Percentiles rank a stretch among this genome's conserved stretches.
These are phyloP conservation scores for Psammodynastes pulverulentus DNA, from an alignment of 2,113 vertebrate species.

Conservation along the genomic window DNA sequence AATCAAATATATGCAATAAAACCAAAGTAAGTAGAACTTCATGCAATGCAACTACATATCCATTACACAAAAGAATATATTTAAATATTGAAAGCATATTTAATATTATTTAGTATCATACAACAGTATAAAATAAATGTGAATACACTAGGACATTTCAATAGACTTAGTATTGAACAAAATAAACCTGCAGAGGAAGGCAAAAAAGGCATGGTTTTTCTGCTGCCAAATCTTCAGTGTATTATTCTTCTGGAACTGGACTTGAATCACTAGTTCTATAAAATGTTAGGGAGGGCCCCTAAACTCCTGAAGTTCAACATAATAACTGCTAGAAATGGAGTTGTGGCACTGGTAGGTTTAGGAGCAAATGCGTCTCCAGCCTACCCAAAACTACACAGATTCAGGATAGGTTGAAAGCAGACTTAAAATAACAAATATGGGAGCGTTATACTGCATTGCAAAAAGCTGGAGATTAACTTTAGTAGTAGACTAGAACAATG, in stretches of 20 bases:
- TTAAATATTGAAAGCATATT: background rate
- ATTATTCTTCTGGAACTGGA: background rate
- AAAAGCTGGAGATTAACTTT: background rate
- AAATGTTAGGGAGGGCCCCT: too few species aligned
- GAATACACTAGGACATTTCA: background rate
- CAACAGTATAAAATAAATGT: background rate
- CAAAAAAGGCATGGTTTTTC: background rate
- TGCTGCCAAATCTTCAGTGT: background rate
- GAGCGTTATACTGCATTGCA: background rate
- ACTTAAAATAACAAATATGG: background rate
- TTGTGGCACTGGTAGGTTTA: background rate
- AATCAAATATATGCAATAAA: background rate
- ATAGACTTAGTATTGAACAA: background rate
- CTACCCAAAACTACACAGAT: background rate
- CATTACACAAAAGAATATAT: background rate
- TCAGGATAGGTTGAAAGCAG: background rate
- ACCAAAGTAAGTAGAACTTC: background rate
- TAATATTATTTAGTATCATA: background rate
- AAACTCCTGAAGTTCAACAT: background rate
- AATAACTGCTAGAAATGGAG: background rate
- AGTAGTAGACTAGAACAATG: background rate
- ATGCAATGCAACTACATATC: background rate
- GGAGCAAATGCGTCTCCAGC: background rate
- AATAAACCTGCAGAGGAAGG: background rate
- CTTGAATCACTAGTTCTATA: background rate